Evolutionary conservation across 2,888 invertebrate species (phyloP).

Genomic region (Nymphalis c-album): DNA sequence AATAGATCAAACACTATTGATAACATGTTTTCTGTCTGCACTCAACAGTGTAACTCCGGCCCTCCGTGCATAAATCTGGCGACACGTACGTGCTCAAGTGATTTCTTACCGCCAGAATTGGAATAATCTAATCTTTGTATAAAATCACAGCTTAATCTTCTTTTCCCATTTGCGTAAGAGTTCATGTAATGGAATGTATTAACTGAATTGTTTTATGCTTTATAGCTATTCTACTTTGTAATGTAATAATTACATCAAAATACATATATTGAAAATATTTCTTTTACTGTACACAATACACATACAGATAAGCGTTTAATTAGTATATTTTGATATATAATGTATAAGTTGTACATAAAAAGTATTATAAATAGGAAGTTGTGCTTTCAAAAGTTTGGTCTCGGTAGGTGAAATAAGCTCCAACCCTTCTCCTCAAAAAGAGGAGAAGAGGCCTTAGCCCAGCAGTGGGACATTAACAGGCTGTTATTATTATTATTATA

Average conservation of each 20-base stretch:
- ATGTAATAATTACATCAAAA: background rate
- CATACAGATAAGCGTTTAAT: too few relatives aligned
- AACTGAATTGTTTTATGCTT: slow-evolving; percentile 36
- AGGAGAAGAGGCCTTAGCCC: too few relatives aligned
- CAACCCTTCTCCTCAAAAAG: too few relatives aligned
- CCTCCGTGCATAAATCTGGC: slow-evolving; percentile 45
- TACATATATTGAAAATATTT: too few relatives aligned
- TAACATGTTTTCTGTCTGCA: slow-evolving; percentile 19
- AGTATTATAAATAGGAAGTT: too few relatives aligned
- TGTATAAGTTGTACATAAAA: too few relatives aligned
- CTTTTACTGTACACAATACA: too few relatives aligned
- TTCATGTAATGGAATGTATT: slow-evolving; percentile 41
- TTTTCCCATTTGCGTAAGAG: slow-evolving; percentile 44
- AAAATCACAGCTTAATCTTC: slow-evolving; percentile 53
- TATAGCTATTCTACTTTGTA: background rate
- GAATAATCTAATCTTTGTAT: slow-evolving; percentile 60
- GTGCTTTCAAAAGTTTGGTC: too few relatives aligned
- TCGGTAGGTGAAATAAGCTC: too few relatives aligned
- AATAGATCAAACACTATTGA: slow-evolving; percentile 1
- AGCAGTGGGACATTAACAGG: too few relatives aligned
- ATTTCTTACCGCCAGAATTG: slow-evolving; percentile 57
- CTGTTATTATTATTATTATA: too few relatives aligned
- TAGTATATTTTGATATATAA: too few relatives aligned
- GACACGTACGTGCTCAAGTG: slow-evolving; percentile 62
- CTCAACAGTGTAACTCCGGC: slow-evolving; percentile 29